Conservation (phyloP, 2,797 vertebrate genomes). For the Falco novaeseelandiae region DNA sequence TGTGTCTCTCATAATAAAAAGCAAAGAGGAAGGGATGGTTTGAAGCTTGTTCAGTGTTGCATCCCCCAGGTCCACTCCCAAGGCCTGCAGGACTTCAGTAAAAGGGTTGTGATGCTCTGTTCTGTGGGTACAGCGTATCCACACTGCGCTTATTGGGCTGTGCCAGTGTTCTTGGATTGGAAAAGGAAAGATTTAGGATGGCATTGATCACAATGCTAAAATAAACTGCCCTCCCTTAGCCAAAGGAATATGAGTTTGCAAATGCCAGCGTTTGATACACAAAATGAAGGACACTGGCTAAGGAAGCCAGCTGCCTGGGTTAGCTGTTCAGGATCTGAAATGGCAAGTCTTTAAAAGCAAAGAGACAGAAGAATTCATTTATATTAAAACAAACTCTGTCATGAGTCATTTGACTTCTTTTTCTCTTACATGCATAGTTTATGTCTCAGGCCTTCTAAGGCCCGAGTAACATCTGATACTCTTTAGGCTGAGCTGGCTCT, state of each 20-base stretch:
- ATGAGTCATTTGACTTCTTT: conserved; percentile 79
- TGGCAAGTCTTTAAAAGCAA: conserved; percentile 65
- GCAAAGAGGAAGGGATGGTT: neutral
- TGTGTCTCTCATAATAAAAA: neutral
- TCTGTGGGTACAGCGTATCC: neutral
- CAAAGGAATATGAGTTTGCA: neutral
- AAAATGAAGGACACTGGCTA: neutral
- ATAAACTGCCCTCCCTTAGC: conserved; percentile 30
- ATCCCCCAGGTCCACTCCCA: neutral
- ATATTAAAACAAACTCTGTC: conserved; percentile 72
- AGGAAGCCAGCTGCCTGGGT: conserved; percentile 25
- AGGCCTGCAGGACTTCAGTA: neutral
- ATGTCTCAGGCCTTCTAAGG: conserved; percentile 71
- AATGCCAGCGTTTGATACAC: neutral
- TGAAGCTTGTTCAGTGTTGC: neutral
- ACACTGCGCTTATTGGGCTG: neutral
- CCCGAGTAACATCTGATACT: conserved; percentile 73
- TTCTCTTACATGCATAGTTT: conserved; percentile 71
- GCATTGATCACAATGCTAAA: conserved; percentile 40
- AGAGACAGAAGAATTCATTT: conserved; percentile 71
- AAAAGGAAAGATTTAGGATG: conserved; percentile 24
- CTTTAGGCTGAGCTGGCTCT: conserved; percentile 49
- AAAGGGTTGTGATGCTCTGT: neutral
- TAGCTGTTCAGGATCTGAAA: conserved; percentile 27
- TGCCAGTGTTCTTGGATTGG: neutral